phyloP scores from a whole-genome alignment of 1,140 invertebrate species.

The Drosophila parvula region DNA sequence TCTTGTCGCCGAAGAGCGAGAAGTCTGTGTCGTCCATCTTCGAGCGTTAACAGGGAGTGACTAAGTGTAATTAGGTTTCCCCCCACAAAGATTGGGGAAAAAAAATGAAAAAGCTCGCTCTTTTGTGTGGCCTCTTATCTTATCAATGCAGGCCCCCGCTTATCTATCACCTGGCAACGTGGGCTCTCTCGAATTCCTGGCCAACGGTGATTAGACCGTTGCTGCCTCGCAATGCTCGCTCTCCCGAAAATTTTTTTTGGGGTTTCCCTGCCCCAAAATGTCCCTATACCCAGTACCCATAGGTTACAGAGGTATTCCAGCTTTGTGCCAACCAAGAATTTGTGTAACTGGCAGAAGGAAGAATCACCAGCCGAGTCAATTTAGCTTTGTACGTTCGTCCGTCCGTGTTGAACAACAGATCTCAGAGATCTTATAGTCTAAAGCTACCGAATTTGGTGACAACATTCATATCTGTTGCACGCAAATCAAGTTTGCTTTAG shows the following conservation, averaged over 20 bases:
- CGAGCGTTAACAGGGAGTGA: slow-evolving; percentile 41
- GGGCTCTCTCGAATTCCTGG: slow-evolving; percentile 2
- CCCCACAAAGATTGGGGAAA: slow-evolving; percentile 5
- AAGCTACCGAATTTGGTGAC: no score
- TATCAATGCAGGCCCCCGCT: slow-evolving; percentile 44
- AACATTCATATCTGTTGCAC: no score
- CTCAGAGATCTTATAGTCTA: no score
- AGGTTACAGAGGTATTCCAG: no score
- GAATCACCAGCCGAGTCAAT: no score
- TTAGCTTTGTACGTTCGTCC: no score
- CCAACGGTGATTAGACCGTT: background rate
- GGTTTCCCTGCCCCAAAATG: background rate
- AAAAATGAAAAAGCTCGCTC: slow-evolving; percentile 44
- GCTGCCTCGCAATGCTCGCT: background rate
- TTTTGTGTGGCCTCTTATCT: slow-evolving; percentile 22
- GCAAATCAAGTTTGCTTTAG: no score
- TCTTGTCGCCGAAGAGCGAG: slow-evolving; percentile 66
- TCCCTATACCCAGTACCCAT: no score
- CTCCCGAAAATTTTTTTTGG: background rate
- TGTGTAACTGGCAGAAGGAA: no score
- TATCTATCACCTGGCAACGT: slow-evolving; percentile 25
- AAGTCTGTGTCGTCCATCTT: slow-evolving; percentile 76
- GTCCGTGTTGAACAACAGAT: no score
- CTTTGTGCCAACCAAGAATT: no score
- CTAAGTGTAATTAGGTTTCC: slow-evolving; percentile 44